A percentile compares a stretch with the other conserved stretches of the same genome.
Evolutionary conservation across 2,888 invertebrate genomes (phyloP).

Genomic region (Pollenia griseotomentosa): DNA sequence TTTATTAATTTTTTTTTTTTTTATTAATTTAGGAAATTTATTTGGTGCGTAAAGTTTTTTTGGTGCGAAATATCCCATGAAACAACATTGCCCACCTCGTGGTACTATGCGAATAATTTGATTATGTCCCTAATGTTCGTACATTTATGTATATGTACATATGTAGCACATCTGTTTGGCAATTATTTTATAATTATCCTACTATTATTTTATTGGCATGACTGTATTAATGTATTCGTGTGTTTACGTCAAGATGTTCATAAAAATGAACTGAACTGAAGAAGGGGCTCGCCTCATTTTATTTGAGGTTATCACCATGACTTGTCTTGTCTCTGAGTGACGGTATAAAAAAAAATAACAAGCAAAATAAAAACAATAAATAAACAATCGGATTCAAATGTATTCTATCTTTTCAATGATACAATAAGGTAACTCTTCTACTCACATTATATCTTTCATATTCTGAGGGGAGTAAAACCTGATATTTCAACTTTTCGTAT

Average conservation of each 20-base stretch:
- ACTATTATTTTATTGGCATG: too few relatives aligned
- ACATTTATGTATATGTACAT: background rate
- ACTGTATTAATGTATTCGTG: background rate
- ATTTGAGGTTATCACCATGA: conserved; percentile 62
- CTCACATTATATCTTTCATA: background rate
- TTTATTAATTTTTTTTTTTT: too few relatives aligned
- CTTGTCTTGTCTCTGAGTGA: conserved; percentile 12
- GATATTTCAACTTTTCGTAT: background rate
- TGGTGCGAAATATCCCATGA: too few relatives aligned
- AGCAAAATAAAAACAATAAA: background rate
- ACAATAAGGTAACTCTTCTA: background rate
- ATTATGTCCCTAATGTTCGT: background rate
- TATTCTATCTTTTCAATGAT: background rate
- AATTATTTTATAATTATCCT: too few relatives aligned
- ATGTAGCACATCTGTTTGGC: conserved; percentile 12
- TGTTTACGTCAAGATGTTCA: background rate
- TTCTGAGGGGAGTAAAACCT: conserved; percentile 1
- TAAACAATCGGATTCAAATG: background rate
- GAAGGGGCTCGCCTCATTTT: conserved; percentile 68
- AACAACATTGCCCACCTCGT: too few relatives aligned
- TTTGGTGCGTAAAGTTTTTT: too few relatives aligned
- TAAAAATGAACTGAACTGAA: conserved; percentile 45
- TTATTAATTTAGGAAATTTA: too few relatives aligned
- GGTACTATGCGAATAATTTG: too few relatives aligned
- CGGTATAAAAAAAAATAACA: background rate